Evolutionary conservation across 2,888 invertebrate genomes (phyloP).

Genomic region (Leptodirus hochenwartii): DNA sequence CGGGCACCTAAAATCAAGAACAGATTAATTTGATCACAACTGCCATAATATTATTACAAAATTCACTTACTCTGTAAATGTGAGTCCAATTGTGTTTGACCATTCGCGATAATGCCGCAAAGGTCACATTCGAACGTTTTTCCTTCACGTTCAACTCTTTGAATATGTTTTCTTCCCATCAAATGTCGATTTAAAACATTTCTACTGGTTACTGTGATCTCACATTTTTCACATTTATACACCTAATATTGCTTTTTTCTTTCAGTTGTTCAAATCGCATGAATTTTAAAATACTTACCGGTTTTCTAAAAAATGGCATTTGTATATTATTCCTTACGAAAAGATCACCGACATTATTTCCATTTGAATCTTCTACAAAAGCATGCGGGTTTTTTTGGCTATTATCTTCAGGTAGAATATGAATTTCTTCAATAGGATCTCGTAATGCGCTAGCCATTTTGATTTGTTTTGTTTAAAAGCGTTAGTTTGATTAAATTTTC

Average conservation of each 20-base stretch:
- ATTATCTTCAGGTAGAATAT: conserved; percentile 9
- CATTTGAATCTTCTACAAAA: too few relatives aligned
- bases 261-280: conserved; percentile 2
- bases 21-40: background rate
- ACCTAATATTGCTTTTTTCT: conserved; percentile 15
- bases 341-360: too few relatives aligned
- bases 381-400: too few relatives aligned
- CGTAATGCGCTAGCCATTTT: conserved; percentile 11
- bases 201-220: conserved; percentile 24
- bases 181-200: conserved; percentile 24
- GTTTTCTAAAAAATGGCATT: too few relatives aligned
- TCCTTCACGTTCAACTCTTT: conserved; percentile 22
- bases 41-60: too few relatives aligned
- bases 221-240: conserved; percentile 23
- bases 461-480: too few relatives aligned
- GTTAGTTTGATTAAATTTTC: too few relatives aligned
- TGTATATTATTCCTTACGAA: too few relatives aligned
- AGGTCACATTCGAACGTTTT: conserved; percentile 24
- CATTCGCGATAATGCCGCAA: conserved; percentile 24
- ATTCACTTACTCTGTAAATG: conserved; percentile 26
- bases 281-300: conserved; percentile 4
- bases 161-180: conserved; percentile 24
- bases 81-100: conserved; percentile 25
- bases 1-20: conserved; percentile 12
- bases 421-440: conserved; percentile 11